Percentiles rank a stretch among this genome's conserved stretches.
phyloP scores from a whole-genome alignment of 2,113 vertebrate genomes.

The Pterocles orientalis region DNA sequence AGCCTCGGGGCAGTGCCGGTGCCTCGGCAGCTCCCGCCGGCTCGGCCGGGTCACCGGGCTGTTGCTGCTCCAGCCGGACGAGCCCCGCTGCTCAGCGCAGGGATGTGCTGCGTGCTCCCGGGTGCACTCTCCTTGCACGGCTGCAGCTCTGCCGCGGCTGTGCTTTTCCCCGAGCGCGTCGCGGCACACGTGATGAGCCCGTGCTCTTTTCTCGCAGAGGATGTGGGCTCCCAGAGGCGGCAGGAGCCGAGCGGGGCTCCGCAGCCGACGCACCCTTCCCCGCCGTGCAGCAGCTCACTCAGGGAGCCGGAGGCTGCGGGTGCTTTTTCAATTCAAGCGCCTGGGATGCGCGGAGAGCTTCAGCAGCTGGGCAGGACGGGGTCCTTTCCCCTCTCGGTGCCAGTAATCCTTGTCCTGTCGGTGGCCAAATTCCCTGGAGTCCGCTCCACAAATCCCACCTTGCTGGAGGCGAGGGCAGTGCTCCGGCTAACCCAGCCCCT shows the following conservation, averaged over 20 bases:
- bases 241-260: neutral
- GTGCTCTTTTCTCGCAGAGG: fast-evolving
- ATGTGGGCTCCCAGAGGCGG: neutral
- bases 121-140: too few species aligned
- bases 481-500: fast-evolving
- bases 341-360: fast-evolving
- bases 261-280: neutral
- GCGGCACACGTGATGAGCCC: neutral
- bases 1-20: neutral
- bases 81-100: neutral
- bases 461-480: neutral
- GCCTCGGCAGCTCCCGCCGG: neutral
- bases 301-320: neutral
- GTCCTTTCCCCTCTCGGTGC: neutral
- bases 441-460: neutral
- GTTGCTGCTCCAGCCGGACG: neutral
- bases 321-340: neutral
- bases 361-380: neutral
- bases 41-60: neutral
- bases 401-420: fast-evolving
- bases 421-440: neutral
- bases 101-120: neutral
- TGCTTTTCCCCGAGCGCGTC: neutral
- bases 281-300: fast-evolving
- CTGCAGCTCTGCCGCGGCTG: too few species aligned